These are phyloP conservation scores for Atethmia centrago DNA, from an alignment of 2,888 invertebrate genomes.

Conservation along the genomic window DNA sequence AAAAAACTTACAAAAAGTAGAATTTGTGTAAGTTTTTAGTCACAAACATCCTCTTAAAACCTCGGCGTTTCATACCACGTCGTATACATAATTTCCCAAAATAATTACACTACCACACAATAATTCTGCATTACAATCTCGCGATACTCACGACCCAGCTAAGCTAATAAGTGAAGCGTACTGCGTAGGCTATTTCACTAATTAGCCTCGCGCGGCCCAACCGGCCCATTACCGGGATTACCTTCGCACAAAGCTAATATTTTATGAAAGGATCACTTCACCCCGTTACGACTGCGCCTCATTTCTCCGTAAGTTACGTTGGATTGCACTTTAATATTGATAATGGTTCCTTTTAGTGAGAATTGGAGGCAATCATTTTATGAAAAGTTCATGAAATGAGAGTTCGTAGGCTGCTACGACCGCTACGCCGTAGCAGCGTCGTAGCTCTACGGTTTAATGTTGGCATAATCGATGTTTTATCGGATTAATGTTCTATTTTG, in stretches of 20 bases:
- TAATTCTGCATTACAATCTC: constrained; percentile 8
- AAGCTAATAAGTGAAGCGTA: constrained; percentile 43
- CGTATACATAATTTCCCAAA: neutral
- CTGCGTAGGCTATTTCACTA: constrained; percentile 62
- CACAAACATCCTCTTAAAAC: too few species aligned
- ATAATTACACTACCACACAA: constrained; percentile 13
- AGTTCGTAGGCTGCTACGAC: constrained; percentile 30
- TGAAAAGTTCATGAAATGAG: neutral
- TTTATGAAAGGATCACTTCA: constrained; percentile 70
- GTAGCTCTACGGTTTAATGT: constrained; percentile 10
- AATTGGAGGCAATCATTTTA: constrained; percentile 16
- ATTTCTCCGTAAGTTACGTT: constrained; percentile 33
- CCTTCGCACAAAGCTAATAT: constrained; percentile 70
- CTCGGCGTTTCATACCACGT: too few species aligned
- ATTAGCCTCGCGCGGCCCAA: constrained; percentile 60
- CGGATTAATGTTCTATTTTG: neutral
- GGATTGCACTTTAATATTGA: constrained; percentile 54
- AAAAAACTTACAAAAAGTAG: too few species aligned
- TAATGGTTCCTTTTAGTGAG: constrained; percentile 40
- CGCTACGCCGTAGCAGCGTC: constrained; percentile 44
- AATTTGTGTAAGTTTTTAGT: too few species aligned
- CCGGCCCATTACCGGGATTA: constrained; percentile 73
- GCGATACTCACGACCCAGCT: constrained; percentile 16
- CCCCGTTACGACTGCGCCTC: constrained; percentile 52
- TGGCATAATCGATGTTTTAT: neutral